Percentiles rank a stretch among this genome's conserved stretches.
Conservation (phyloP, 2,797 vertebrate genomes). For the Enteromius treurensis region DNA sequence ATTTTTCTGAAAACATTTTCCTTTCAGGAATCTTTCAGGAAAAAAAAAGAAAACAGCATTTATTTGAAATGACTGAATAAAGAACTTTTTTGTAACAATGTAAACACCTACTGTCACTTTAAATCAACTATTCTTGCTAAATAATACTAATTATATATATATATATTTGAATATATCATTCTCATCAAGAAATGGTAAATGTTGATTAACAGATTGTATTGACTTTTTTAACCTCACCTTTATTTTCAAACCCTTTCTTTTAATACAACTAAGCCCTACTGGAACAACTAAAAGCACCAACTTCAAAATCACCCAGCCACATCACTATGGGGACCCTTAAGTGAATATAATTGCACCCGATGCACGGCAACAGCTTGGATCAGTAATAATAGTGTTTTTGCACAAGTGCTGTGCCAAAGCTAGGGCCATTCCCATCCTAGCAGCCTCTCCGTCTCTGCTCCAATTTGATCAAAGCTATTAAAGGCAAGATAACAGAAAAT, state of each 20-base stretch:
- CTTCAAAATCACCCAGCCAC: constrained; percentile 48
- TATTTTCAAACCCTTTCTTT: constrained; percentile 30
- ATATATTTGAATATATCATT: background rate
- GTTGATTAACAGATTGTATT: background rate
- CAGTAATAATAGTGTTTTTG: constrained; percentile 61
- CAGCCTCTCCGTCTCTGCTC: constrained; percentile 46
- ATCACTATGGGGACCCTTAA: constrained; percentile 56
- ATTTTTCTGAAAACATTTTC: background rate
- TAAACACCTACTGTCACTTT: background rate
- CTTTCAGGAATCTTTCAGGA: background rate
- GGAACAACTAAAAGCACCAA: constrained; percentile 48
- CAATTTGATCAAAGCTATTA: constrained; percentile 68
- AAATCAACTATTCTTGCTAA: background rate
- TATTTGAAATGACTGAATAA: background rate
- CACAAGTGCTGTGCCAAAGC: constrained; percentile 52
- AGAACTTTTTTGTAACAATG: background rate
- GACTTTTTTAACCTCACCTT: constrained; percentile 23
- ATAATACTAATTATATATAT: background rate
- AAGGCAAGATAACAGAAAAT: constrained; percentile 58
- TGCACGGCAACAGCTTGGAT: constrained; percentile 53
- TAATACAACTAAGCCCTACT: constrained; percentile 9
- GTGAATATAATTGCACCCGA: constrained; percentile 61
- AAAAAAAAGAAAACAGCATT: background rate
- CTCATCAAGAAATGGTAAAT: background rate
- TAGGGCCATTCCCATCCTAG: constrained; percentile 59